Base-by-base conservation (phyloP, 2,797 vertebrate species). In the Helostoma temminkii region DNA sequence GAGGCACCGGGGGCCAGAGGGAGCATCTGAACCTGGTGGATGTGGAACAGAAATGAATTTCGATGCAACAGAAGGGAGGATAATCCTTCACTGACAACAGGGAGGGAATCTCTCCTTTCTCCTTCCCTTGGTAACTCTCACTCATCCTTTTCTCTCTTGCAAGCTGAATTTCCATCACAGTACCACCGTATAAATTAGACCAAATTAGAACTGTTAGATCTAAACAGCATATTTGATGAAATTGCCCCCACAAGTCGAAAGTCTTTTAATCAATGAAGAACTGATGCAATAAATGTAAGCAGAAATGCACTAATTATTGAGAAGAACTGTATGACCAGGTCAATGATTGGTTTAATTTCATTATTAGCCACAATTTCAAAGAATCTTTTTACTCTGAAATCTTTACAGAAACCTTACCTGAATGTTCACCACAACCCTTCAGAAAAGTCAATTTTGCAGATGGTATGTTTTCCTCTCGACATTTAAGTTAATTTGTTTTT, bases 31-130 rank as follows among this genome's bases (percentile, higher is more conserved):
- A 89, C 71, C 70, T 22, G 36, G 58, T 57, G 78, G 83, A 76
- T 66, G 69, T 64, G 18, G 66, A 88, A 81, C 72, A 80, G 76
- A 91, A 90, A 90, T 84, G 81, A 91, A 92, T 93, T 93, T 84
- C 88, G 89, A 91, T 93, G 90, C 71, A 88, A 84, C 82, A 83
- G 57, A 87, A 74, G 80, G 55, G 48, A 83, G 74, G 69, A 71
- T 91, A 93, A 92, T 93, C 89, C 84, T 60, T 76, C 14, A 42
- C 78, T 67, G 66, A 86, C 85, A 87, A 76, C 85, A 56, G 64
- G 74, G 69, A 90, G 76, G 81, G 80, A 64, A 83, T 87, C 80
- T 68, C 62, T 46, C 12, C 37, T 47, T 10, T 14, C 49, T 43
- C 10, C 19, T 22, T 70, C 43, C 42, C 54, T 80, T 80, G 60